Conservation (phyloP, 1,140 invertebrate species). For the Drosophila virilis region DNA sequence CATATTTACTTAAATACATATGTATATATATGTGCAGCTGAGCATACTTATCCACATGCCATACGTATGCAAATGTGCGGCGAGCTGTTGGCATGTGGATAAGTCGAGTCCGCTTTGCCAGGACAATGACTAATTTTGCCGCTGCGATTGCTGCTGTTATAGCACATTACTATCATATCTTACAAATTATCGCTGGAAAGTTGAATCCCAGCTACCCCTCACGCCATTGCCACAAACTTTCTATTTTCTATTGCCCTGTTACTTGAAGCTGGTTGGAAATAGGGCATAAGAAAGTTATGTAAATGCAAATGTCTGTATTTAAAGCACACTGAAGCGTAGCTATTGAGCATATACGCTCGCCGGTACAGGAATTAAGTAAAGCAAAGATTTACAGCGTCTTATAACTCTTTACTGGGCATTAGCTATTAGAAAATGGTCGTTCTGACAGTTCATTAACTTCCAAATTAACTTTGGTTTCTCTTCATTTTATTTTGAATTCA, state of each 20-base stretch:
- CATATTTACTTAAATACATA: not conserved
- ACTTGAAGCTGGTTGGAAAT: too few species aligned
- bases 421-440: too few species aligned
- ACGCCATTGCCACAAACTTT: not conserved
- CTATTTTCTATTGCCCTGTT: not conserved
- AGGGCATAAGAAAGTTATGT: too few species aligned
- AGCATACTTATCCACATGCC: constrained; percentile 17
- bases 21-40: not conserved
- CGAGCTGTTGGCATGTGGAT: constrained; percentile 11
- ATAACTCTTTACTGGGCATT: too few species aligned
- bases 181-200: constrained; percentile 68
- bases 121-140: constrained; percentile 72
- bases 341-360: too few species aligned
- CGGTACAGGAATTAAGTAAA: too few species aligned
- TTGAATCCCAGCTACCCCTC: not conserved
- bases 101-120: constrained; percentile 20
- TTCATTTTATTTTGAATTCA: too few species aligned
- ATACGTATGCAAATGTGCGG: constrained; percentile 60
- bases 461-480: too few species aligned
- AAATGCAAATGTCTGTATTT: too few species aligned
- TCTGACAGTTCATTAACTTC: too few species aligned
- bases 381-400: too few species aligned
- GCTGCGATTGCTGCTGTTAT: constrained; percentile 25
- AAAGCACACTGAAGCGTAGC: too few species aligned
- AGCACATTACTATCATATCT: constrained; percentile 77